phyloP scores from a whole-genome alignment of 2,113 vertebrate genomes.

The Azemiops feae region DNA sequence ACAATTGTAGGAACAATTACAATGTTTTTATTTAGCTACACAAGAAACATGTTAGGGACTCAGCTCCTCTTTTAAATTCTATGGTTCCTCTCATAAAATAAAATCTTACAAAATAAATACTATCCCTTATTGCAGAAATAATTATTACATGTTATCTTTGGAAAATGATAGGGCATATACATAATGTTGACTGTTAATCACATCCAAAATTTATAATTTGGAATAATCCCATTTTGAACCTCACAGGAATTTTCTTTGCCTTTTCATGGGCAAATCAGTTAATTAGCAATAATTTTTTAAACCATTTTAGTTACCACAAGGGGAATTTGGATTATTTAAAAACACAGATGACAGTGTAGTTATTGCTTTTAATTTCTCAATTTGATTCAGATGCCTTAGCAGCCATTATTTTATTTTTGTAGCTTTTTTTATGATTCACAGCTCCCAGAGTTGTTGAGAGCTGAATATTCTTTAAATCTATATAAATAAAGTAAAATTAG shows the following conservation, averaged over 20 bases:
- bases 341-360: background rate
- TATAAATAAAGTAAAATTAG: background rate
- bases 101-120: background rate
- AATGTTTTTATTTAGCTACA: background rate
- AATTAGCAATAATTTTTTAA: background rate
- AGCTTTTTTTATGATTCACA: background rate
- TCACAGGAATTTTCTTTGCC: background rate
- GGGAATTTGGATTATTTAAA: background rate
- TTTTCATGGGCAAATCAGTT: background rate
- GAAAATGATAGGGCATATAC: background rate
- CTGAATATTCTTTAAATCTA: background rate
- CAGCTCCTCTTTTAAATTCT: background rate
- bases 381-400: background rate
- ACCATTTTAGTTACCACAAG: background rate
- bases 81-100: background rate
- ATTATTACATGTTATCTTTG: background rate
- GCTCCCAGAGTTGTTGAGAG: background rate
- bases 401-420: background rate
- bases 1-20: background rate
- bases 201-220: background rate
- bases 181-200: background rate
- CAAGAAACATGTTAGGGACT: background rate
- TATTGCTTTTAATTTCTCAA: background rate
- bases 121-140: background rate
- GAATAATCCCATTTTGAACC: background rate